phyloP scores from a whole-genome alignment of 2,888 invertebrate species.

The Eilema caniola region DNA sequence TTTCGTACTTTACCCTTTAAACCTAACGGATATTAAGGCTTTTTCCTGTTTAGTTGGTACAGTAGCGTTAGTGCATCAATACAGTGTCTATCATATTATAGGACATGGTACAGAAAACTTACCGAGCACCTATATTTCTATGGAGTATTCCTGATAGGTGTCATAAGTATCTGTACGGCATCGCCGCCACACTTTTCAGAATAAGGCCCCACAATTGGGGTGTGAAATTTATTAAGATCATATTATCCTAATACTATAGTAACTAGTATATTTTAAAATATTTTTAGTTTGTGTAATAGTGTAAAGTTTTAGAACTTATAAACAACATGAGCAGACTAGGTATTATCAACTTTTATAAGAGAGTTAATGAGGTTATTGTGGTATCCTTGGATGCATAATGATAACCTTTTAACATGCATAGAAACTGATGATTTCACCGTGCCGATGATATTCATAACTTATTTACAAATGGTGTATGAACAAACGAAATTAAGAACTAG shows the following conservation, averaged over 20 bases:
- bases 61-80: too few species aligned
- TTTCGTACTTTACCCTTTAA: too few species aligned
- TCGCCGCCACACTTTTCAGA: neutral
- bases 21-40: too few species aligned
- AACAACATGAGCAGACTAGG: neutral
- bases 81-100: too few species aligned
- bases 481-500: neutral
- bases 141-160: neutral
- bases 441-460: conserved; percentile 16
- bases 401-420: conserved; percentile 29
- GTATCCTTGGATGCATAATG: conserved; percentile 30
- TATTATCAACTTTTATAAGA: neutral
- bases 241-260: too few species aligned
- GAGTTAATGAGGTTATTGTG: conserved; percentile 2
- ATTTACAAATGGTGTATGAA: conserved; percentile 23
- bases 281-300: neutral
- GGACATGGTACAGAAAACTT: too few species aligned
- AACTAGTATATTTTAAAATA: neutral
- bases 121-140: too few species aligned
- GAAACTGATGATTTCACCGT: conserved; percentile 28
- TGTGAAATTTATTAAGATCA: too few species aligned
- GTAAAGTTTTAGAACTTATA: too few species aligned
- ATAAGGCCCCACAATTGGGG: neutral
- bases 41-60: too few species aligned
- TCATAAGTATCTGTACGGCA: neutral